A percentile compares a stretch with the other conserved stretches of the same genome.
phyloP scores from a whole-genome alignment of 2,888 invertebrate genomes.

The Sicus ferrugineus region DNA sequence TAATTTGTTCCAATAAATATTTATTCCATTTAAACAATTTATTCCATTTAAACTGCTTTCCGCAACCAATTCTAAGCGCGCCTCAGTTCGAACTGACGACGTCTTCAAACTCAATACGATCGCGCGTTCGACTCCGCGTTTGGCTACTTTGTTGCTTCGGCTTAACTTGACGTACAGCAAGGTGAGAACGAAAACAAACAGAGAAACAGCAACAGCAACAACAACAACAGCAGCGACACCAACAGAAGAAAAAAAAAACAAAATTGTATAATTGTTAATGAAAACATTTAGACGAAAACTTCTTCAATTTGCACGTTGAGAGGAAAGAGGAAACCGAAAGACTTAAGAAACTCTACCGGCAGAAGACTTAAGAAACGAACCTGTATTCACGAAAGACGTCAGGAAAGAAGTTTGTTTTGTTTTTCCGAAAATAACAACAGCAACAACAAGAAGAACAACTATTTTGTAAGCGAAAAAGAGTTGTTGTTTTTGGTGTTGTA shows the following conservation, averaged over 20 bases:
- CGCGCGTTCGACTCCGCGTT: neutral
- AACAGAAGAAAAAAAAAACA: neutral
- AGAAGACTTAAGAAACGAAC: slow-evolving; percentile 30
- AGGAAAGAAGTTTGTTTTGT: neutral
- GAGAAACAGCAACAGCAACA: neutral
- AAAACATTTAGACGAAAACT: neutral
- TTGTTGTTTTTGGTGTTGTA: no score
- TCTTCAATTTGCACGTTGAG: neutral
- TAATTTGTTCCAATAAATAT: neutral
- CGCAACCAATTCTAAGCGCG: slow-evolving; percentile 41
- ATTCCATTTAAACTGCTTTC: slow-evolving; percentile 10
- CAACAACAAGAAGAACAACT: no score
- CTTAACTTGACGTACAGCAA: neutral
- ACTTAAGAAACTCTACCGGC: neutral
- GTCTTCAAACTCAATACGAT: neutral
- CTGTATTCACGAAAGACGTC: neutral
- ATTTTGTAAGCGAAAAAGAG: slow-evolving; percentile 25
- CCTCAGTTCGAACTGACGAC: slow-evolving; percentile 39
- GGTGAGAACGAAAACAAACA: neutral
- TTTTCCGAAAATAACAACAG: neutral
- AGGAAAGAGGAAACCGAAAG: no score
- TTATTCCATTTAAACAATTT: neutral
- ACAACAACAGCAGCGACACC: slow-evolving; percentile 14
- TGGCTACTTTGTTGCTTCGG: neutral
- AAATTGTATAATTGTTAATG: neutral